A percentile compares a stretch with the other conserved stretches of the same genome.
Conservation (phyloP, 2,888 invertebrate species). For the Eumacrocentrus americanus region DNA sequence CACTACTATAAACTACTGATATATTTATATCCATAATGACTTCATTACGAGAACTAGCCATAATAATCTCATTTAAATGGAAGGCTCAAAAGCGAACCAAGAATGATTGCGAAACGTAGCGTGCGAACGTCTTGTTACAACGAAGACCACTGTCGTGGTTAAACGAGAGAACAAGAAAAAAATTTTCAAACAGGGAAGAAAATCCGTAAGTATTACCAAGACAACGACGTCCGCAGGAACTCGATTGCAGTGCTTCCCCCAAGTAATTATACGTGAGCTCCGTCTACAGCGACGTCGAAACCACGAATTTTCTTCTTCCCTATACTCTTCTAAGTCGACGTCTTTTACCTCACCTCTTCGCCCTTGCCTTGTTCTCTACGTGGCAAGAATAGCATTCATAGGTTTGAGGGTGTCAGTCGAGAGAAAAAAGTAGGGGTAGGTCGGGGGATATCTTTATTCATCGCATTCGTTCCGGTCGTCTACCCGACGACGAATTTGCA, state of each 20-base stretch:
- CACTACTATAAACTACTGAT: background rate
- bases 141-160: background rate
- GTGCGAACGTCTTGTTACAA: slow-evolving; percentile 3
- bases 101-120: slow-evolving; percentile 11
- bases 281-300: slow-evolving; percentile 20
- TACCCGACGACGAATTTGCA: slow-evolving; percentile 39
- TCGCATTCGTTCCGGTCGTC: slow-evolving; percentile 39
- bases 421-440: slow-evolving; percentile 23
- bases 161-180: background rate
- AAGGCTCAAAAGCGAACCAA: slow-evolving; percentile 23
- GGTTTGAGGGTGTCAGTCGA: slow-evolving; percentile 19
- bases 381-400: slow-evolving; percentile 12
- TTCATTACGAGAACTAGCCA: background rate
- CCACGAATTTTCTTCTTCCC: slow-evolving; percentile 13
- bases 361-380: slow-evolving; percentile 20
- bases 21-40: background rate
- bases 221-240: slow-evolving; percentile 3
- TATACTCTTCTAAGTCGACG: slow-evolving; percentile 6
- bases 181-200: slow-evolving; percentile 11
- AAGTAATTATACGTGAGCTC: slow-evolving; percentile 24
- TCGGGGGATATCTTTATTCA: slow-evolving; percentile 40
- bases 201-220: slow-evolving; percentile 16
- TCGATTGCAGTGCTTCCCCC: slow-evolving; percentile 16
- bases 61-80: slow-evolving; percentile 14
- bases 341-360: slow-evolving; percentile 11